Evolutionary conservation across 1,140 invertebrate genomes (phyloP).

Genomic region (Dryas iulia): DNA sequence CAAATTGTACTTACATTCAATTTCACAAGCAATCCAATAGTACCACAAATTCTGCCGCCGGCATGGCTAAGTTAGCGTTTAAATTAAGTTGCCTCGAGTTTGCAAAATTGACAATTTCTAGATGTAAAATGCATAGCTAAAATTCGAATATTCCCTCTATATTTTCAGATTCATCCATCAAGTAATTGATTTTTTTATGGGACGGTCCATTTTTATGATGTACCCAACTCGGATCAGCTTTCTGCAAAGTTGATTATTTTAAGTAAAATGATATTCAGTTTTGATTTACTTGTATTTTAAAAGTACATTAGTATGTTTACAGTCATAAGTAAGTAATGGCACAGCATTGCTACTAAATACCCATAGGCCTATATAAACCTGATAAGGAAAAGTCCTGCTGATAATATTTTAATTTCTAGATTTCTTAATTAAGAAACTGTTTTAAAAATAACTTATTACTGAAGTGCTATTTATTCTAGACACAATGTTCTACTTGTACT

Average conservation of each 20-base stretch:
- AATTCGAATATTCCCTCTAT: background rate
- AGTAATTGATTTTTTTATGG: background rate
- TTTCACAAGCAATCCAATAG: slow-evolving; percentile 14
- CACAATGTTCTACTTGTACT: too few species aligned
- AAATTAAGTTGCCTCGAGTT: slow-evolving; percentile 20
- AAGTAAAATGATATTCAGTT: background rate
- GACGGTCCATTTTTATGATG: background rate
- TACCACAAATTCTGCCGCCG: slow-evolving; percentile 11
- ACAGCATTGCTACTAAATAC: too few species aligned
- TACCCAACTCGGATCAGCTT: background rate
- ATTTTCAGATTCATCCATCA: background rate
- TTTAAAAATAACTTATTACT: too few species aligned
- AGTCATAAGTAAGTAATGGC: too few species aligned
- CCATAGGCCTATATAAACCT: too few species aligned
- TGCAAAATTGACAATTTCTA: slow-evolving; percentile 17
- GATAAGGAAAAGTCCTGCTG: too few species aligned
- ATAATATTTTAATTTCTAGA: too few species aligned
- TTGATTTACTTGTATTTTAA: too few species aligned
- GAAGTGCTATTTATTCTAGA: too few species aligned
- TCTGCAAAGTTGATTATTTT: background rate
- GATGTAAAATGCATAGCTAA: background rate
- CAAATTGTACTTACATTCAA: slow-evolving; percentile 7
- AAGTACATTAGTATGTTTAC: too few species aligned
- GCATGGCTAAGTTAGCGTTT: slow-evolving; percentile 22
- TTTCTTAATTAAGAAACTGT: too few species aligned